Percentiles rank a stretch among this genome's conserved stretches.
These are phyloP conservation scores for Chymomyza caudatula DNA, from an alignment of 2,888 invertebrate species.

Conservation along the genomic window DNA sequence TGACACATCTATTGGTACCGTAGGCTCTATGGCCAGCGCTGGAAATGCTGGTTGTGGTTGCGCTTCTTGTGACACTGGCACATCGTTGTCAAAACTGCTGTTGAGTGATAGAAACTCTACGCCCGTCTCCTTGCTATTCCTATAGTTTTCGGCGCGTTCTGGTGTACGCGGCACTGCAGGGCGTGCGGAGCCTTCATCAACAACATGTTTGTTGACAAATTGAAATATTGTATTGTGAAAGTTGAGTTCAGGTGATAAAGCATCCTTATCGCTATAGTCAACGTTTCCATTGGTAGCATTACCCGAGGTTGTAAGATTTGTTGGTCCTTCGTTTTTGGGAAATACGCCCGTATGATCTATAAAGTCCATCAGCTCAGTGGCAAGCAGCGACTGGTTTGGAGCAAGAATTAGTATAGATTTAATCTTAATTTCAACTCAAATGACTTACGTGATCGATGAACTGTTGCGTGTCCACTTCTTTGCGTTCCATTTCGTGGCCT, in stretches of 20 bases:
- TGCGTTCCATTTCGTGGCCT: slow-evolving; percentile 56
- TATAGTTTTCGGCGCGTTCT: slow-evolving; percentile 12
- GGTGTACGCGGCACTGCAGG: slow-evolving; percentile 19
- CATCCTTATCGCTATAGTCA: slow-evolving; percentile 35
- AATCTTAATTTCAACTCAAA: no score
- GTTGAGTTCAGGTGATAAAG: slow-evolving; percentile 65
- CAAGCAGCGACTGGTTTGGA: slow-evolving; percentile 75
- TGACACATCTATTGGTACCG: slow-evolving; percentile 61
- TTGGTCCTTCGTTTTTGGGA: slow-evolving; percentile 50
- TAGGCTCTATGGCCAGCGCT: slow-evolving; percentile 56
- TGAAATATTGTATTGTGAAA: slow-evolving; percentile 72
- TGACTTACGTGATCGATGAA: slow-evolving; percentile 76
- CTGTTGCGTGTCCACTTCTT: slow-evolving; percentile 65
- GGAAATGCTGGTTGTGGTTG: slow-evolving; percentile 46
- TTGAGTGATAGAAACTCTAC: slow-evolving; percentile 52
- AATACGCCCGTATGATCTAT: slow-evolving; percentile 63
- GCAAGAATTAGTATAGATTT: no score
- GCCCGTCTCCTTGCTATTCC: slow-evolving; percentile 31
- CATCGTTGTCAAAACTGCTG: slow-evolving; percentile 42
- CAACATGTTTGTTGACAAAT: slow-evolving; percentile 61
- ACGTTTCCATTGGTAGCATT: slow-evolving; percentile 9
- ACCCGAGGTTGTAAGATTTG: slow-evolving; percentile 47
- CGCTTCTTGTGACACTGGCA: slow-evolving; percentile 22
- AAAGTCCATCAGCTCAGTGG: slow-evolving; percentile 75
- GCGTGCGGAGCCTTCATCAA: slow-evolving; percentile 9